phyloP scores from a whole-genome alignment of 2,888 invertebrate species.

The Acrobasis suavella region DNA sequence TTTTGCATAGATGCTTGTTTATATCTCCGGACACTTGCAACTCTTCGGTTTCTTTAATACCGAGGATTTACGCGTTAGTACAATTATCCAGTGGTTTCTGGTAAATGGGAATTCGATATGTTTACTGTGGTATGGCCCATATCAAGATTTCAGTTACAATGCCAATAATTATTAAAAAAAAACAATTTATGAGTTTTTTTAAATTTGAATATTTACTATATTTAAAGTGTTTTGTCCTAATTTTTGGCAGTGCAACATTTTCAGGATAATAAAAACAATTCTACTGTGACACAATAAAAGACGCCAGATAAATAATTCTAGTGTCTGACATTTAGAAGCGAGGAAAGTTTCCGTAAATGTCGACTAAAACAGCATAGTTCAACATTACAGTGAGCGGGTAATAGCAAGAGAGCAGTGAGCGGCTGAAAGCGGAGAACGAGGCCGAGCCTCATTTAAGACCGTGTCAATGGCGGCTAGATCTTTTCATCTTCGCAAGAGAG shows the following conservation, averaged over 20 bases:
- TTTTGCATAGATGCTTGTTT: conserved; percentile 77
- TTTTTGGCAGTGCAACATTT: conserved; percentile 13
- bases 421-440: conserved; percentile 67
- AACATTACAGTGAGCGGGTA: conserved; percentile 47
- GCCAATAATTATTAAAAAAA: conserved; percentile 15
- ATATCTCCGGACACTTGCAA: conserved; percentile 47
- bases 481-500: conserved; percentile 63
- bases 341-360: conserved; percentile 37
- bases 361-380: conserved; percentile 39
- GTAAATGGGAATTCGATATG: conserved; percentile 39
- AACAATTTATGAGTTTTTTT: not conserved
- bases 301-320: conserved; percentile 28
- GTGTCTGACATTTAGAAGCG: conserved; percentile 28
- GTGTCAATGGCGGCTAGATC: conserved; percentile 61
- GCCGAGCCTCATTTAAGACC: conserved; percentile 67
- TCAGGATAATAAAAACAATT: conserved; percentile 18
- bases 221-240: not conserved
- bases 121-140: conserved; percentile 68
- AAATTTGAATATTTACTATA: not conserved
- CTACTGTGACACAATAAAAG: conserved; percentile 26
- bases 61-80: conserved; percentile 47
- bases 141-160: conserved; percentile 16
- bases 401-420: conserved; percentile 52
- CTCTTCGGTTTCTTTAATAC: conserved; percentile 50
- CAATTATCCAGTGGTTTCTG: conserved; percentile 38